A percentile compares a stretch with the other conserved stretches of the same genome.
Conservation (phyloP, 2,888 invertebrate species). For the Coenonympha glycerion region DNA sequence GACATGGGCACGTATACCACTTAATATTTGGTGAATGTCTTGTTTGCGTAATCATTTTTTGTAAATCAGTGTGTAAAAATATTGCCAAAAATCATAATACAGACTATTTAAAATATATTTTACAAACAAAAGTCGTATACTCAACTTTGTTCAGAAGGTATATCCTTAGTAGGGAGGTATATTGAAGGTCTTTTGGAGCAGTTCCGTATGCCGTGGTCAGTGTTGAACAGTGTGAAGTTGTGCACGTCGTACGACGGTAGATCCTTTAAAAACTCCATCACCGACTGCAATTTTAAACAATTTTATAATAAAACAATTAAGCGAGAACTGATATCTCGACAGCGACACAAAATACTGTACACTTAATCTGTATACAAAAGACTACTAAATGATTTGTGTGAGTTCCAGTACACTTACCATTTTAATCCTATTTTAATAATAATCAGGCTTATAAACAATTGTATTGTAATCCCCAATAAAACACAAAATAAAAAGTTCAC, state of each 20-base stretch:
- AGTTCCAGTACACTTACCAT: slow-evolving; percentile 47
- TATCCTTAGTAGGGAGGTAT: slow-evolving; percentile 94
- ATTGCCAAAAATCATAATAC: background rate
- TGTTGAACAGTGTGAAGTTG: slow-evolving; percentile 93
- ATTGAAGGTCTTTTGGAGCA: slow-evolving; percentile 91
- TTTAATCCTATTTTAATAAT: slow-evolving; percentile 37
- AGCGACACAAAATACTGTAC: too few species aligned
- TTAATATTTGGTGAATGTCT: too few species aligned
- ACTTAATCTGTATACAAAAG: background rate
- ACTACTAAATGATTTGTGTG: background rate
- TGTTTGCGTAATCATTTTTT: too few species aligned
- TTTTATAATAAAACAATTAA: slow-evolving; percentile 17
- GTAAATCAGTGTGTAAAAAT: too few species aligned
- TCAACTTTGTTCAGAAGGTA: slow-evolving; percentile 94
- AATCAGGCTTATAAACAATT: slow-evolving; percentile 19
- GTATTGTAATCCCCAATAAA: too few species aligned
- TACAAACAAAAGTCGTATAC: slow-evolving; percentile 35
- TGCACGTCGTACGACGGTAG: slow-evolving; percentile 92
- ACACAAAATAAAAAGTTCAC: too few species aligned
- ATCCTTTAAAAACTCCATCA: slow-evolving; percentile 92
- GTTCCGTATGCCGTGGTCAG: slow-evolving; percentile 87
- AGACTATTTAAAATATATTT: background rate
- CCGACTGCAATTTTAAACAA: slow-evolving; percentile 80
- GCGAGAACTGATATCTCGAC: background rate
- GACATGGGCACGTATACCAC: too few species aligned